phyloP scores from a whole-genome alignment of 2,888 invertebrate species.

The Agrenia bidenticulata region DNA sequence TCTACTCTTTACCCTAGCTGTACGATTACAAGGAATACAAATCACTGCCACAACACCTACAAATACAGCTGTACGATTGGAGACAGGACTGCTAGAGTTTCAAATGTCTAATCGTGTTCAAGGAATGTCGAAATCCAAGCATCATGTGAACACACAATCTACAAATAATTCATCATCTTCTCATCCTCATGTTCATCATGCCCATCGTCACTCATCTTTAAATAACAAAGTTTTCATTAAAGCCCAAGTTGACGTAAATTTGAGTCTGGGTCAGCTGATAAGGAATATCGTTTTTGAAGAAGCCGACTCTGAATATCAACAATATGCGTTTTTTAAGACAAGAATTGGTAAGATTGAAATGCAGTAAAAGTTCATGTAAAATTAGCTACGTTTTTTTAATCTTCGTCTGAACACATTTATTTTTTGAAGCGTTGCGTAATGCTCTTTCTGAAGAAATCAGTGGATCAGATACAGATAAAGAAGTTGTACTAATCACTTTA shows the following conservation, averaged over 20 bases:
- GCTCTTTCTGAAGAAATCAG: conserved; percentile 89
- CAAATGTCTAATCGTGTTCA: conserved; percentile 92
- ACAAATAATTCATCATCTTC: conserved; percentile 32
- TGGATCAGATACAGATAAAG: conserved; percentile 68
- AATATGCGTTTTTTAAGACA: conserved; percentile 97
- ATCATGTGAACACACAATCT: conserved; percentile 25
- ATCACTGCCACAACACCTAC: conserved; percentile 98
- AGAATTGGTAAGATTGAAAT: conserved; percentile 67
- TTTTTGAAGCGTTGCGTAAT: conserved; percentile 66
- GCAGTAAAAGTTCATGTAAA: no score
- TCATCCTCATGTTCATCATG: background rate
- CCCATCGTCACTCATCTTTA: conserved; percentile 55
- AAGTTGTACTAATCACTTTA: conserved; percentile 83
- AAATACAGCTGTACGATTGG: conserved; percentile 91
- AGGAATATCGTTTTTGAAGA: conserved; percentile 95
- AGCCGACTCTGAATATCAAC: conserved; percentile 95
- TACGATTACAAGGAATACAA: conserved; percentile 82
- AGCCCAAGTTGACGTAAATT: conserved; percentile 87
- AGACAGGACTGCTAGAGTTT: conserved; percentile 90
- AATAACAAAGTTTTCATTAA: conserved; percentile 69
- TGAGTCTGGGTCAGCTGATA: conserved; percentile 91
- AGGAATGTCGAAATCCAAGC: conserved; percentile 66
- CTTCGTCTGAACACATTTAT: background rate
- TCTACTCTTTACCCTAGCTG: conserved; percentile 83
- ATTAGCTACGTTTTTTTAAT: no score